Evolutionary conservation across 1,140 invertebrate genomes (phyloP), one percentile per base, ranked within the genome.

Genomic region (Drosophila mojavensis): DNA sequence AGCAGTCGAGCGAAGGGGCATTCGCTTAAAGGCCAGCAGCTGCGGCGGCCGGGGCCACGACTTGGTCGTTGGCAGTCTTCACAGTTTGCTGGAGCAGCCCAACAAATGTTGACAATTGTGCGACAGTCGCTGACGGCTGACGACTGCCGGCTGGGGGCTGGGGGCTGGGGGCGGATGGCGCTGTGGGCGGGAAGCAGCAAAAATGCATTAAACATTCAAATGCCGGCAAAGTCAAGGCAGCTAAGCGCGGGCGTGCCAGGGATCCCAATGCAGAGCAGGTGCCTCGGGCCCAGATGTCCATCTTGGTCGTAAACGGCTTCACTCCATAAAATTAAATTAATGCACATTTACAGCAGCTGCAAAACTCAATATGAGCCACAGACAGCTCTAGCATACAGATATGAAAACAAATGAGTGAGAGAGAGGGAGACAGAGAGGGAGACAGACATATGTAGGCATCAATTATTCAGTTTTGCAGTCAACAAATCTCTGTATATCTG

Each of bases 191-290:
- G 80, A 80, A 84, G 66, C 72, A 62, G 72, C 76, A 82, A 43
- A 88, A 82, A 56, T 86, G 83, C 83, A 79, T 74, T 69, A 36
- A 60, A 70, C 24, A 81, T 86, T 73, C 68, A 79, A 82, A 82
- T 88, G 83, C 75, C 78, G 82, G 67, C 82, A 81, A 81, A 81
- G 82, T 79, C 82, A 79, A 75, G 70, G 80, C 60, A 59, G 41
- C 24, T 4, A 9, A 6, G 33, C 33, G 33, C 6, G 33, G 33
- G 33, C 33, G 33, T 33, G 33, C 33, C 33, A 7, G 6, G 5
- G 13, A 11, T 11, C 30, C 15, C 5, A 36, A 20, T 50, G 43
- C 41, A 47, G 47, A 50, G 17, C 47, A 51, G 39, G 36, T 55
- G 55, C 24, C 36, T 39, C 28, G 50, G 50, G 56, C 43, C 28